Conservation (phyloP, 2,113 vertebrate genomes). For the Isichthys henryi region DNA sequence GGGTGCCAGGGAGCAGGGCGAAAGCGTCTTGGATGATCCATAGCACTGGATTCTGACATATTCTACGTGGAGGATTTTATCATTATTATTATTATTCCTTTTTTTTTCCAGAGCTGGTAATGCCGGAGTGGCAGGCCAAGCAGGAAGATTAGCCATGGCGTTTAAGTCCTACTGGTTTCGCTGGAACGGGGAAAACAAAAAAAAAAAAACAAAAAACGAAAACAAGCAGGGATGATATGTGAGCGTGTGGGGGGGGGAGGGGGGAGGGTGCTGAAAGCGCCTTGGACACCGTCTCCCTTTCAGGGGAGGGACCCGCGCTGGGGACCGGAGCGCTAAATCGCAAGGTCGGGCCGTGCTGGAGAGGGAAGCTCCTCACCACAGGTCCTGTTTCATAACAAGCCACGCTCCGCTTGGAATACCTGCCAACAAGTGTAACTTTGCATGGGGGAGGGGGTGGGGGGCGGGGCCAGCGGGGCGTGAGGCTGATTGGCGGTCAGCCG, state of each 20-base stretch:
- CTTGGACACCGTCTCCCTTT: background rate
- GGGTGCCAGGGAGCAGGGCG: background rate
- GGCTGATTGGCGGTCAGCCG: background rate
- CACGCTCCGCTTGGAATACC: background rate
- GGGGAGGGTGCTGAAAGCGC: background rate
- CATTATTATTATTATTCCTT: background rate
- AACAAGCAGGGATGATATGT: background rate
- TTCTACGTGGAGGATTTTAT: background rate
- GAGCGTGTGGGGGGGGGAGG: background rate
- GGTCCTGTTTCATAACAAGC: background rate
- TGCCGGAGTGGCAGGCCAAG: background rate
- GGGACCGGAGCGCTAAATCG: background rate
- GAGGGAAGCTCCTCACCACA: background rate
- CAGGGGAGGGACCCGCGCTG: background rate
- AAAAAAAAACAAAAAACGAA: too few species aligned
- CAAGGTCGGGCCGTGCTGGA: background rate
- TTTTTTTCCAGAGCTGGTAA: background rate
- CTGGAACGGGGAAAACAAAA: background rate
- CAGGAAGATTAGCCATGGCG: background rate
- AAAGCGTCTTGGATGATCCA: background rate
- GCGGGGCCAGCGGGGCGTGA: background rate
- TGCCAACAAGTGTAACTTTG: conserved; percentile 15
- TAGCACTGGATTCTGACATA: background rate
- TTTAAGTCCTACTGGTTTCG: background rate
- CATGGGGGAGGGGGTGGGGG: background rate